These are phyloP conservation scores for Xiphias gladius DNA, from an alignment of 2,113 vertebrate species.

Conservation along the genomic window DNA sequence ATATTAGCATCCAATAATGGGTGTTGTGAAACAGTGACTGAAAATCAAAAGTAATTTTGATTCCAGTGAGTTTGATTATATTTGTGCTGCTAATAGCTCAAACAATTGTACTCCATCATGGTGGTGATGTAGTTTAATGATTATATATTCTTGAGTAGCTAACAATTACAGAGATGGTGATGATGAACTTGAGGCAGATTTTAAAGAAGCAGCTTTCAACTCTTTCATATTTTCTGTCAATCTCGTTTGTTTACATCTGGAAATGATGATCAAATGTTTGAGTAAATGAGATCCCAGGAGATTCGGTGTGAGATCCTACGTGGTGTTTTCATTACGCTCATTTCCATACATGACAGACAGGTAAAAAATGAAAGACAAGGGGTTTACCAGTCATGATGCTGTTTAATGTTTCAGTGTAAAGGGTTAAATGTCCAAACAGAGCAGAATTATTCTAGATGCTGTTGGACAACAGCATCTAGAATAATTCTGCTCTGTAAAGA, in stretches of 20 bases:
- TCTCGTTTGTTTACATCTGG: background rate
- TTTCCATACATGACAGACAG: conserved; percentile 8
- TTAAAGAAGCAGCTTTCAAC: conserved; percentile 25
- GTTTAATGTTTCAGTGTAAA: background rate
- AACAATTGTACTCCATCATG: background rate
- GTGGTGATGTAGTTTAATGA: conserved; percentile 13
- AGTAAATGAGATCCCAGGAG: conserved; percentile 61
- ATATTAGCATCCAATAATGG: background rate
- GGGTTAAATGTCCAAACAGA: background rate
- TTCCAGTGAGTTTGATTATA: conserved; percentile 28
- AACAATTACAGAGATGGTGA: background rate
- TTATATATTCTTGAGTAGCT: background rate
- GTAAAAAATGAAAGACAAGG: background rate
- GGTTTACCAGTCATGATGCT: background rate
- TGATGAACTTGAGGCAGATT: background rate
- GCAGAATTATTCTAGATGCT: too few species aligned
- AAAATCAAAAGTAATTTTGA: conserved; percentile 16
- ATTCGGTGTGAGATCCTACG: background rate
- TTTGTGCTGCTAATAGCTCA: conserved; percentile 20
- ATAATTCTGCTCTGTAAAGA: too few species aligned
- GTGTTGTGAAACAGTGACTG: conserved; percentile 8
- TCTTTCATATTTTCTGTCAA: conserved; percentile 11
- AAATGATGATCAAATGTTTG: conserved; percentile 45
- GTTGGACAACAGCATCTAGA: background rate
- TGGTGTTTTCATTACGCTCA: conserved; percentile 6